Evolutionary conservation across 2,113 vertebrate species (phyloP).

Genomic region (Chionodraco myersi): DNA sequence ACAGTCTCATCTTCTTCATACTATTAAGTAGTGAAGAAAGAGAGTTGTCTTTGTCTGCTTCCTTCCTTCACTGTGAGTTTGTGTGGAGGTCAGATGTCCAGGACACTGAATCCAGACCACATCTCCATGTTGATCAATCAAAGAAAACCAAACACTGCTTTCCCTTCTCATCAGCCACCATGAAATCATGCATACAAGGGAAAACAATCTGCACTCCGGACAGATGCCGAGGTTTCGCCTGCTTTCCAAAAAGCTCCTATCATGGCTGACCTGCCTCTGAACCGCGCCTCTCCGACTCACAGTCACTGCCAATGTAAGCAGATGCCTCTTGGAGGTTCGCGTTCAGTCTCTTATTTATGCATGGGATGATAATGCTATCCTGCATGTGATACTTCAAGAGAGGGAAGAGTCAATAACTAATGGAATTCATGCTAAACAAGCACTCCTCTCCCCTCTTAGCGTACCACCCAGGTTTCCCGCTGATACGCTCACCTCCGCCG

Average conservation of each 20-base stretch:
- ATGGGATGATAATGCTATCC: slow-evolving; percentile 68
- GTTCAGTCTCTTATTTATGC: slow-evolving; percentile 68
- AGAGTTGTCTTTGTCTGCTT: slow-evolving; percentile 29
- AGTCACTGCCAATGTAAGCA: slow-evolving; percentile 76
- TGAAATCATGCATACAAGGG: slow-evolving; percentile 51
- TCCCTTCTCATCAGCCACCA: slow-evolving; percentile 37
- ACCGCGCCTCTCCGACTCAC: slow-evolving; percentile 62
- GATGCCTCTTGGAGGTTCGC: slow-evolving; percentile 65
- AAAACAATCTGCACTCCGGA: slow-evolving; percentile 19
- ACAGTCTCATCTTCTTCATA: not conserved
- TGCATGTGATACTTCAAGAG: slow-evolving; percentile 60
- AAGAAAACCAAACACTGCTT: slow-evolving; percentile 61
- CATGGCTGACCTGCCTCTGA: slow-evolving; percentile 74
- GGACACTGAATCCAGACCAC: slow-evolving; percentile 41
- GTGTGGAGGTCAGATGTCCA: slow-evolving; percentile 27
- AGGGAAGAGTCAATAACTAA: slow-evolving; percentile 60
- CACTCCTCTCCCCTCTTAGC: slow-evolving; percentile 35
- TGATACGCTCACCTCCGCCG: slow-evolving; percentile 56
- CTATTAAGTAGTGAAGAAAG: slow-evolving; percentile 4
- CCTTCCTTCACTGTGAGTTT: not conserved
- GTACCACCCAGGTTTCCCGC: slow-evolving; percentile 61
- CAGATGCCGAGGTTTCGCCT: slow-evolving; percentile 52
- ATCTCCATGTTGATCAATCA: slow-evolving; percentile 63
- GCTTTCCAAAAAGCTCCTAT: slow-evolving; percentile 46
- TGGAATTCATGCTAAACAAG: slow-evolving; percentile 65